phyloP scores from a whole-genome alignment of 2,797 vertebrate genomes.

The Malurus leucopterus region DNA sequence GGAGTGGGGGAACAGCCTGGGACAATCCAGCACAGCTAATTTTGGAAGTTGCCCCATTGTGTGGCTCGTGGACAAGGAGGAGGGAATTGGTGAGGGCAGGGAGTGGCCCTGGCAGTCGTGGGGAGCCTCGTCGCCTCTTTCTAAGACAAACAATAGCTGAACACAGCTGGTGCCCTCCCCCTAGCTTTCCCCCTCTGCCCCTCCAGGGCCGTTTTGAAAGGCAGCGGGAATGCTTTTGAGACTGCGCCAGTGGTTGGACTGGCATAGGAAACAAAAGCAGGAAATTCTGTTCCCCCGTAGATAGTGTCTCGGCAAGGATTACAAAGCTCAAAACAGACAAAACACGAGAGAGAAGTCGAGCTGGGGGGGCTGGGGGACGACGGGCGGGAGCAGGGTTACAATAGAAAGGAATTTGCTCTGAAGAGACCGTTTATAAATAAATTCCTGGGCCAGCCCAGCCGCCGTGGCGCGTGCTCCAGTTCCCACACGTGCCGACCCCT shows the following conservation, averaged over 20 bases:
- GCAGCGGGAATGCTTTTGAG: constrained; percentile 82
- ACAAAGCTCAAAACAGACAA: constrained; percentile 81
- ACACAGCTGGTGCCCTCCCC: constrained; percentile 73
- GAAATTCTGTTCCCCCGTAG: constrained; percentile 82
- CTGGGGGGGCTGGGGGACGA: constrained; percentile 42
- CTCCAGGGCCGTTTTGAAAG: constrained; percentile 72
- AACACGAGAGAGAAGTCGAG: constrained; percentile 76
- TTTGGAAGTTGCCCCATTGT: constrained; percentile 78
- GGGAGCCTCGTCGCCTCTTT: constrained; percentile 53
- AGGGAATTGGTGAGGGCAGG: constrained; percentile 60
- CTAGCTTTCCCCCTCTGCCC: constrained; percentile 51
- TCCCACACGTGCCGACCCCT: constrained; percentile 70
- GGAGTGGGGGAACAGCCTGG: constrained; percentile 6
- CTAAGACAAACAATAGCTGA: constrained; percentile 75
- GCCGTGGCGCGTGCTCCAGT: constrained; percentile 69
- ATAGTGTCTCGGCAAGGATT: constrained; percentile 82
- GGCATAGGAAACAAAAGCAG: constrained; percentile 83
- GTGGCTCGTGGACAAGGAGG: constrained; percentile 46
- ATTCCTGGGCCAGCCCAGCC: constrained; percentile 65
- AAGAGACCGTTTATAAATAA: constrained; percentile 79
- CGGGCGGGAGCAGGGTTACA: constrained; percentile 69
- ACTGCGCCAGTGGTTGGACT: constrained; percentile 76
- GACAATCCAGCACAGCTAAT: constrained; percentile 71
- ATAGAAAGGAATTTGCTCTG: constrained; percentile 78
- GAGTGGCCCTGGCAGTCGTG: constrained; percentile 28